Percentiles rank a stretch among this genome's conserved stretches.
Conservation (phyloP, 2,888 invertebrate genomes). For the Trissolcus brochymenae region DNA sequence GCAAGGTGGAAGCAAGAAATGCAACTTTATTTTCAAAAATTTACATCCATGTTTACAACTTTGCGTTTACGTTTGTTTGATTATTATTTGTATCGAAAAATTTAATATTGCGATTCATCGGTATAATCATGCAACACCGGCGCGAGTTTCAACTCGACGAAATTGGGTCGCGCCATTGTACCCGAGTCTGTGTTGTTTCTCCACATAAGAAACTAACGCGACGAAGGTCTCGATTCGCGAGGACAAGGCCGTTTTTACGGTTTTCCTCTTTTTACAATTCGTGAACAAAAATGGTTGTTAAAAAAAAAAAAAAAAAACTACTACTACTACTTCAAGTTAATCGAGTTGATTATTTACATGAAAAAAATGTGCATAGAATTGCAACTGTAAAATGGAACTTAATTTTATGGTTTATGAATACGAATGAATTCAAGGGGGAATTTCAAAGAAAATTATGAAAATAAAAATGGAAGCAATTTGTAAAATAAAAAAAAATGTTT, state of each 20-base stretch:
- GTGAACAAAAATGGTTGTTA: neutral
- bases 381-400: no score
- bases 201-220: slow-evolving; percentile 34
- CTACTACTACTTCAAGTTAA: no score
- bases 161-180: slow-evolving; percentile 58
- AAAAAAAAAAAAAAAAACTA: no score
- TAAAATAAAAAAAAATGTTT: neutral
- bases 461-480: neutral
- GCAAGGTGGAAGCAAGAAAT: no score
- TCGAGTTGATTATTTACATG: no score
- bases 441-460: neutral
- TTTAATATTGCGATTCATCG: slow-evolving; percentile 18
- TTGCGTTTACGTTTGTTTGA: no score
- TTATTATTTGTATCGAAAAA: no score
- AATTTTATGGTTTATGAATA: neutral
- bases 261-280: slow-evolving; percentile 9
- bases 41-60: no score
- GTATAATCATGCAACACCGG: slow-evolving; percentile 38
- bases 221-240: slow-evolving; percentile 51
- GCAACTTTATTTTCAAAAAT: no score
- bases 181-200: slow-evolving; percentile 37
- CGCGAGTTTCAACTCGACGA: slow-evolving; percentile 53
- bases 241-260: slow-evolving; percentile 42
- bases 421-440: neutral
- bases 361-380: no score